Evolutionary conservation across 2,888 invertebrate genomes (phyloP).

Genomic region (Tinea semifulvella): DNA sequence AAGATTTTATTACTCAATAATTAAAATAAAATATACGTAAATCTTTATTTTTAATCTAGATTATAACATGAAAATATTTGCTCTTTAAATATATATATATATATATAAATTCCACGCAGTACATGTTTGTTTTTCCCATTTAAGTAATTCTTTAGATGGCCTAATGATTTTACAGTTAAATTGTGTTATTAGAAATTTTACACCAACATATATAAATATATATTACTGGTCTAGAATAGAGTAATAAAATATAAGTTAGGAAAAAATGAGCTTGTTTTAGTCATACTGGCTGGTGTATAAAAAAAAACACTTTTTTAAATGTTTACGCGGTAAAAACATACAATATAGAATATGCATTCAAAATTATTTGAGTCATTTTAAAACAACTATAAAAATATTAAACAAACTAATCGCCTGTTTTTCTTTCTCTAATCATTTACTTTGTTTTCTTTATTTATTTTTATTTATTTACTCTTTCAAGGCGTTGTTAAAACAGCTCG

Average conservation of each 20-base stretch:
- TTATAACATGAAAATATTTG: no score
- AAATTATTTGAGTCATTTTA: not conserved
- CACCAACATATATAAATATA: not conserved
- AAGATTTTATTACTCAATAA: no score
- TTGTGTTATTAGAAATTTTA: not conserved
- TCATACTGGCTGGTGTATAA: conserved; percentile 52
- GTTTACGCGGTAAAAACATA: not conserved
- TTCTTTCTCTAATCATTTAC: no score
- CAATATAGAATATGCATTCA: not conserved
- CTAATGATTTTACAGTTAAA: not conserved
- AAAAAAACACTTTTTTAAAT: not conserved
- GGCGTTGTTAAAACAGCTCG: no score
- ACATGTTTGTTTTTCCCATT: no score
- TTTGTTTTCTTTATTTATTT: not conserved
- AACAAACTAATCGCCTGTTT: no score
- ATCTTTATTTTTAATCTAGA: no score
- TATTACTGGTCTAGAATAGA: conserved; percentile 9
- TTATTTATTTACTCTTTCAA: no score
- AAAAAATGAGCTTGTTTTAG: conserved; percentile 65
- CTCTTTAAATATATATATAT: no score
- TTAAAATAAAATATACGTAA: no score
- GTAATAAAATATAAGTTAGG: conserved; percentile 49
- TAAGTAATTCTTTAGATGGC: no score
- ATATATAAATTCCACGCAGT: no score
- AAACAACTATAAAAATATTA: not conserved